These are phyloP conservation scores for Furcifer pardalis DNA, from an alignment of 2,797 vertebrate species.

Conservation along the genomic window DNA sequence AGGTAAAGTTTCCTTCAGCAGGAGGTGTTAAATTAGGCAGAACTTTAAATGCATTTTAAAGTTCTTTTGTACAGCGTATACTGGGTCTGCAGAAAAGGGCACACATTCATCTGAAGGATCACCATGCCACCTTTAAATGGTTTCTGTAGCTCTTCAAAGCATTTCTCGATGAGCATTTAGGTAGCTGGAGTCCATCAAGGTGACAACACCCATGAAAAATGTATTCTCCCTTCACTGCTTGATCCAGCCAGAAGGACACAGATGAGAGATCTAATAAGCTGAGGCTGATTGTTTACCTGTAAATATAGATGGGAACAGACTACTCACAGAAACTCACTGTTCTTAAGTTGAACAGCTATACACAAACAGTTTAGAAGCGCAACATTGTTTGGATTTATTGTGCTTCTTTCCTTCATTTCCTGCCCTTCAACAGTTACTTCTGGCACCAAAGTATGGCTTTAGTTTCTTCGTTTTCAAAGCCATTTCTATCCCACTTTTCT, in stretches of 20 bases:
- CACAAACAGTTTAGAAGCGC: slow-evolving; percentile 16
- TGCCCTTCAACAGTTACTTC: slow-evolving; percentile 26
- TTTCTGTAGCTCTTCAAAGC: slow-evolving; percentile 23
- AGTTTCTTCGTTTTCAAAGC: not conserved
- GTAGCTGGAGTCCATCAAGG: slow-evolving; percentile 5
- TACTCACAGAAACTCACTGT: slow-evolving; percentile 7
- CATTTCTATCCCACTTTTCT: not conserved
- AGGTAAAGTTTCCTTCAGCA: slow-evolving; percentile 29
- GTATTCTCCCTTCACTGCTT: slow-evolving; percentile 14
- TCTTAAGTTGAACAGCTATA: slow-evolving; percentile 26
- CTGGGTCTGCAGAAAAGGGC: not conserved
- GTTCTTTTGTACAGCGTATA: not conserved
- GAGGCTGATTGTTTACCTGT: slow-evolving; percentile 36
- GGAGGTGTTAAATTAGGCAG: slow-evolving; percentile 17
- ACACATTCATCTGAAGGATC: slow-evolving; percentile 48
- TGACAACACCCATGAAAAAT: slow-evolving; percentile 45
- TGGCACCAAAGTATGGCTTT: not conserved
- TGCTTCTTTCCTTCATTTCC: slow-evolving; percentile 21
- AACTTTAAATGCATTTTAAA: slow-evolving; percentile 41
- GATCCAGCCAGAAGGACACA: slow-evolving; percentile 40
- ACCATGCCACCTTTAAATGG: slow-evolving; percentile 34
- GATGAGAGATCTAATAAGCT: slow-evolving; percentile 41
- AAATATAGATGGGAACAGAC: slow-evolving; percentile 32
- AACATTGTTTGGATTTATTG: slow-evolving; percentile 3
- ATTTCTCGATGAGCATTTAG: slow-evolving; percentile 33